Evolutionary conservation across 2,797 vertebrate genomes (phyloP), one percentile per base, ranked within the genome.

Genomic region (Sylvia borin): DNA sequence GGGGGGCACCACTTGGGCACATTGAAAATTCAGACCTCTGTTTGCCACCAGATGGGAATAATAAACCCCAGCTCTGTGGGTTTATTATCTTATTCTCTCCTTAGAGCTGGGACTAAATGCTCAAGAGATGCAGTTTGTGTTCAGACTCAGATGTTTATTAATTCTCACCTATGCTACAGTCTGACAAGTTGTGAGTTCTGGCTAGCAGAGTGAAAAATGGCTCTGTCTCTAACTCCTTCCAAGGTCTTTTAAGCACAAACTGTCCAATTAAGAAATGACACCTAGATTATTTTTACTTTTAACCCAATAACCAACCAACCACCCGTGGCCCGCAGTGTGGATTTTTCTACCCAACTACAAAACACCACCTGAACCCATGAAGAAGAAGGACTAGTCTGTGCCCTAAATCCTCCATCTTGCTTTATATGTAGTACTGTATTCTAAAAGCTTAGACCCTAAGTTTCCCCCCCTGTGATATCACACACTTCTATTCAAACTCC

Each of bases 1-100:
- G 58, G 24, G 16, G 38, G 13, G 12, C 31, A 1, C 29, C 6
- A 1, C 6, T n/a, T 61, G 4, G 10, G 21, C 32, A 1, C 0
- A 0, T 4, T 9, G 6, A 5, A n/a, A 75, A 79, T 26, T 11
- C n/a, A n/a, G n/a, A 2, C 34, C 51, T 85, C 50, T 4, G 0
- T 45, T 8, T 8, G 21, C 72, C 8, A 1, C 34, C 60, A 9
- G 4, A 7, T 1, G 11, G 8, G 57, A 31, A n/a, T n/a, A n/a
- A n/a, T n/a, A n/a, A n/a, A n/a, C n/a, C 8, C 6, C 9, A 40
- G 60, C 45, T 38, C 55, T 26, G 55, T 58, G 55, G 55, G 22
- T 22, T 34, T 24, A 8, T 55, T 15, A n/a, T 34, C n/a, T 57
- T 24, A 10, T 36, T 57, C 16, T 57, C 54, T 57, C 21, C 24